Conservation (phyloP, 2,113 vertebrate genomes). For the Micromys minutus region DNA sequence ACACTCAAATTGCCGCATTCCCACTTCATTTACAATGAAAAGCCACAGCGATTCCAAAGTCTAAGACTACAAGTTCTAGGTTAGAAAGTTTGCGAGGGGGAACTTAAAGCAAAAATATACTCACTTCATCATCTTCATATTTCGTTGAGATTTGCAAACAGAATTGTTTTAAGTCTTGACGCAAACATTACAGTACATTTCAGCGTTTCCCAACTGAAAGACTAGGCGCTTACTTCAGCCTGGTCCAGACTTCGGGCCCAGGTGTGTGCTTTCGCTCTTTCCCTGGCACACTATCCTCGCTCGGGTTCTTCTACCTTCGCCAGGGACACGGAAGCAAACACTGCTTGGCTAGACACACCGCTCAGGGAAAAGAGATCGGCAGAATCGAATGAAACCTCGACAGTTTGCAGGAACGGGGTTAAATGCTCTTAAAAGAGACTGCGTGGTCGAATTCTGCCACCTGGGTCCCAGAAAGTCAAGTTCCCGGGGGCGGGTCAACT, state of each 20-base stretch:
- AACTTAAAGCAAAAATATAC: not conserved
- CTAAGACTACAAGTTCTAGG: not conserved
- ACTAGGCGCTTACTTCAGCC: not conserved
- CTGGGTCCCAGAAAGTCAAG: not conserved
- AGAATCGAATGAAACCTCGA: not conserved
- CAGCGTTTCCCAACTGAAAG: not conserved
- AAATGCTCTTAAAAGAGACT: not conserved
- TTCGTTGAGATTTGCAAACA: slow-evolving; percentile 1
- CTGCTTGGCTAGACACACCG: not conserved
- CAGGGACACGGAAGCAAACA: not conserved
- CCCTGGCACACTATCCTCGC: not conserved
- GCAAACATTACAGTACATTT: not conserved
- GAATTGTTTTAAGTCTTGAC: not conserved
- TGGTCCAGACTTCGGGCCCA: not conserved
- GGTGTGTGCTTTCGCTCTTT: not conserved
- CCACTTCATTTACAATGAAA: slow-evolving; percentile 49
- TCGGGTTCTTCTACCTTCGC: not conserved
- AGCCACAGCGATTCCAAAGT: not conserved
- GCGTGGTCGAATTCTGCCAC: not conserved
- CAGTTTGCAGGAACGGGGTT: slow-evolving; percentile 50
- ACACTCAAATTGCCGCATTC: slow-evolving; percentile 39
- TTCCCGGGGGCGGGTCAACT: not conserved
- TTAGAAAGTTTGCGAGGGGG: not conserved
- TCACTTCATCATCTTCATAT: not conserved
- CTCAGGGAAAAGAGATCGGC: not conserved